These are phyloP conservation scores for Malurus splendens DNA, from an alignment of 2,797 vertebrate species.

Conservation along the genomic window DNA sequence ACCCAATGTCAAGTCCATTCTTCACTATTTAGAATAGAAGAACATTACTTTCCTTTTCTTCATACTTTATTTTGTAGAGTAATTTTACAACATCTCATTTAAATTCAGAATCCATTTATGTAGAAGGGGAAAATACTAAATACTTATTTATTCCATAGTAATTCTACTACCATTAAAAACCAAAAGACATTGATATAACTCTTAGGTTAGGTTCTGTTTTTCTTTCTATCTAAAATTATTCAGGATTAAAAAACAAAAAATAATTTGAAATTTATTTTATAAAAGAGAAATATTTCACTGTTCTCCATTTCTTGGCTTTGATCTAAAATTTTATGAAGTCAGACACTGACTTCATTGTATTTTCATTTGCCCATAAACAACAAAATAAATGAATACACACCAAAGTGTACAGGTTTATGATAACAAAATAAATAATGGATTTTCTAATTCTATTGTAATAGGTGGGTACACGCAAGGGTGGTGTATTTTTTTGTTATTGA, in stretches of 20 bases:
- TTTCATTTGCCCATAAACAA: neutral
- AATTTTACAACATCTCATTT: neutral
- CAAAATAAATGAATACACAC: neutral
- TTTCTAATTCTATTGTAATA: neutral
- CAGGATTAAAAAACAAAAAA: neutral
- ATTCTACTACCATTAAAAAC: neutral
- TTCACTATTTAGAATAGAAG: constrained; percentile 2
- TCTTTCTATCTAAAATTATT: neutral
- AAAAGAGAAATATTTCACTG: neutral
- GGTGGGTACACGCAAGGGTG: neutral
- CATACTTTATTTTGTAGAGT: neutral
- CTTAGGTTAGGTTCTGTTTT: neutral
- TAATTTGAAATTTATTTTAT: neutral
- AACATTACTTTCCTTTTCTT: neutral
- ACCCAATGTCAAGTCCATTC: neutral
- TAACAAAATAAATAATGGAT: neutral
- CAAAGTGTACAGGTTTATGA: neutral
- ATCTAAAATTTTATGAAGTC: constrained; percentile 11
- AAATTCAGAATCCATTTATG: neutral
- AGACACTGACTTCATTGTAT: neutral
- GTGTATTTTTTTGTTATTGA: neutral
- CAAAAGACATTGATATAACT: neutral
- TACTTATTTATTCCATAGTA: neutral
- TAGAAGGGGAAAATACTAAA: neutral
- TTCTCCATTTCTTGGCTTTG: neutral